Conservation (phyloP, 1,140 invertebrate genomes). For the Meloidogyne hapla region DNA sequence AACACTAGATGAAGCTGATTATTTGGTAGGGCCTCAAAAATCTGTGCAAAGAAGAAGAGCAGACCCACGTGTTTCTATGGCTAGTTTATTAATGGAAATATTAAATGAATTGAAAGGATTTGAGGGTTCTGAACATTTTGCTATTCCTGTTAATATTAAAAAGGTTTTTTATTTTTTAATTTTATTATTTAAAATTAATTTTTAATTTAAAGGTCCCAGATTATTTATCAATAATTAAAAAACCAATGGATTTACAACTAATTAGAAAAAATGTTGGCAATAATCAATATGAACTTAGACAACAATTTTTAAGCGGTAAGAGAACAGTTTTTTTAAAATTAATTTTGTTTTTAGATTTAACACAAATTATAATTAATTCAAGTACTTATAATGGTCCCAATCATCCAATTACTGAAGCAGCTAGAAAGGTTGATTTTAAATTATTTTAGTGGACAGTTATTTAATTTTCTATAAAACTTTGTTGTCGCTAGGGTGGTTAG, state of each 20-base stretch:
- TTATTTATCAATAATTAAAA: conserved; percentile 84
- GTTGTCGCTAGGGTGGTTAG: neutral
- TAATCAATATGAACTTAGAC: conserved; percentile 86
- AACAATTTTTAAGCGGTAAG: conserved; percentile 69
- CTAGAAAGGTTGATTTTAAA: conserved; percentile 38
- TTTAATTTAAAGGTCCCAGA: conserved; percentile 45
- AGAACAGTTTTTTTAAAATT: neutral
- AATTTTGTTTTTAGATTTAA: conserved; percentile 77
- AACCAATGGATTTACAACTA: conserved; percentile 94
- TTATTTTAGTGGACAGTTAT: neutral
- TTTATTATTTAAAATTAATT: neutral
- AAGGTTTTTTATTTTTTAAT: conserved; percentile 64
- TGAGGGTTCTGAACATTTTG: conserved; percentile 85
- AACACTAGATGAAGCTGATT: conserved; percentile 70
- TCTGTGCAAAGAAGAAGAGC: conserved; percentile 88
- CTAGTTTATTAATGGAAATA: conserved; percentile 85
- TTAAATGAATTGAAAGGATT: conserved; percentile 88
- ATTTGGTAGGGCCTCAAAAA: conserved; percentile 68
- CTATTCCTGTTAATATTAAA: conserved; percentile 90
- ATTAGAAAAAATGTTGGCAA: conserved; percentile 86
- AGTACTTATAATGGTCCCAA: conserved; percentile 55
- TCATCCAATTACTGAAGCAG: conserved; percentile 53
- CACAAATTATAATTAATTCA: conserved; percentile 93
- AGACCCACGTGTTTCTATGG: conserved; percentile 90
- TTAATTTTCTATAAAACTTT: neutral